A percentile compares a stretch with the other conserved stretches of the same genome.
phyloP scores from a whole-genome alignment of 2,888 invertebrate genomes.

The Zele albiditarsus region DNA sequence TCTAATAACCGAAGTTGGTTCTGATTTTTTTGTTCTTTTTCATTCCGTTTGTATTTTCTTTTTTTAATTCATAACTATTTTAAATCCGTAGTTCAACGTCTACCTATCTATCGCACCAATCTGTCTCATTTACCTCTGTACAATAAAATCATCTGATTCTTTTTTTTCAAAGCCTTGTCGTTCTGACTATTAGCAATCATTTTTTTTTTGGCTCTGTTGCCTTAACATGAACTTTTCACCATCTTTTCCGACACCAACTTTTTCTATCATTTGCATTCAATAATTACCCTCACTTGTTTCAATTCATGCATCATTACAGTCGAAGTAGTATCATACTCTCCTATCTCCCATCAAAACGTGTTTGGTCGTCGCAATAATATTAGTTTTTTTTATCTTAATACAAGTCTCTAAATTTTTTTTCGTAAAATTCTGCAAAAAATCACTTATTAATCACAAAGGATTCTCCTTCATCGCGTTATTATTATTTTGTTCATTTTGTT shows the following conservation, averaged over 20 bases:
- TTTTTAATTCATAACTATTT: constrained; percentile 31
- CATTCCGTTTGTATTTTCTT: constrained; percentile 40
- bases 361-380: constrained; percentile 70
- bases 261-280: constrained; percentile 11
- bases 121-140: constrained; percentile 27
- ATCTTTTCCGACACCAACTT: constrained; percentile 21
- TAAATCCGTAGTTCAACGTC: constrained; percentile 32
- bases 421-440: constrained; percentile 69
- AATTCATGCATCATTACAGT: constrained; percentile 18
- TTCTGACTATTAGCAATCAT: not conserved
- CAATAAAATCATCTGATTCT: constrained; percentile 33
- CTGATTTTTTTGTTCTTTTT: constrained; percentile 28
- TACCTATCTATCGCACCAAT: constrained; percentile 35
- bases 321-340: constrained; percentile 21
- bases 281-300: not conserved
- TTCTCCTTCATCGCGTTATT: constrained; percentile 26
- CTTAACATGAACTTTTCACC: not conserved
- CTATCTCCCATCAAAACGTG: constrained; percentile 46
- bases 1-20: constrained; percentile 47
- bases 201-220: not conserved
- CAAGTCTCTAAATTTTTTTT: constrained; percentile 59
- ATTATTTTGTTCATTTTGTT: constrained; percentile 32
- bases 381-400: constrained; percentile 58
- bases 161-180: constrained; percentile 7
- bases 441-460: constrained; percentile 69